Percentiles rank a stretch among this genome's conserved stretches.
phyloP scores from a whole-genome alignment of 1,140 invertebrate genomes.

The Diorhabda elongata region DNA sequence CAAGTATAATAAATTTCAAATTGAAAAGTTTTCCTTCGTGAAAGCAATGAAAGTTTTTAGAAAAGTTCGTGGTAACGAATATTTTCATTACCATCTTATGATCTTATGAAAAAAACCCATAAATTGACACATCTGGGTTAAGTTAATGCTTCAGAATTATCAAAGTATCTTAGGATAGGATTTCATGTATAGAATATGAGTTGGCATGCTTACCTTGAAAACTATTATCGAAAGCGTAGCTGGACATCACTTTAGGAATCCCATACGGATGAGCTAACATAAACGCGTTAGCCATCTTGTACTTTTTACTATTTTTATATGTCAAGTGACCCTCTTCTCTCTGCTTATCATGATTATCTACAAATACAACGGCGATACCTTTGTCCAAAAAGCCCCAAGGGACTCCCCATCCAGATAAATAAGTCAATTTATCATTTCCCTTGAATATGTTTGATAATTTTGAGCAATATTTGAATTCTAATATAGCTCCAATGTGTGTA shows the following conservation, averaged over 20 bases:
- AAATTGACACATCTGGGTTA: too few relatives aligned
- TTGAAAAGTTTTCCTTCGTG: too few relatives aligned
- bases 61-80: too few relatives aligned
- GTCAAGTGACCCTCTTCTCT: constrained; percentile 50
- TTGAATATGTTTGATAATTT: constrained; percentile 56
- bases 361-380: constrained; percentile 54
- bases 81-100: too few relatives aligned
- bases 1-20: too few relatives aligned
- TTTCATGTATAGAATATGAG: background rate
- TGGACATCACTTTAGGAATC: constrained; percentile 72
- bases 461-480: constrained; percentile 67
- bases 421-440: constrained; percentile 46
- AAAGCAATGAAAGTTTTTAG: too few relatives aligned
- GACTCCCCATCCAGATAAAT: constrained; percentile 45
- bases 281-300: constrained; percentile 72
- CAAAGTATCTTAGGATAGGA: too few relatives aligned
- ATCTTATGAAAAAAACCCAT: too few relatives aligned
- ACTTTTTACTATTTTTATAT: constrained; percentile 54
- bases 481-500: constrained; percentile 60
- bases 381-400: constrained; percentile 53
- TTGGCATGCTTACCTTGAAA: constrained; percentile 46
- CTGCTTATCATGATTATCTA: constrained; percentile 61
- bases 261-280: constrained; percentile 83
- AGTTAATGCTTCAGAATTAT: too few relatives aligned
- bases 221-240: constrained; percentile 55